A percentile compares a stretch with the other conserved stretches of the same genome.
Conservation (phyloP, 2,113 vertebrate genomes). For the Oophaga pumilio region DNA sequence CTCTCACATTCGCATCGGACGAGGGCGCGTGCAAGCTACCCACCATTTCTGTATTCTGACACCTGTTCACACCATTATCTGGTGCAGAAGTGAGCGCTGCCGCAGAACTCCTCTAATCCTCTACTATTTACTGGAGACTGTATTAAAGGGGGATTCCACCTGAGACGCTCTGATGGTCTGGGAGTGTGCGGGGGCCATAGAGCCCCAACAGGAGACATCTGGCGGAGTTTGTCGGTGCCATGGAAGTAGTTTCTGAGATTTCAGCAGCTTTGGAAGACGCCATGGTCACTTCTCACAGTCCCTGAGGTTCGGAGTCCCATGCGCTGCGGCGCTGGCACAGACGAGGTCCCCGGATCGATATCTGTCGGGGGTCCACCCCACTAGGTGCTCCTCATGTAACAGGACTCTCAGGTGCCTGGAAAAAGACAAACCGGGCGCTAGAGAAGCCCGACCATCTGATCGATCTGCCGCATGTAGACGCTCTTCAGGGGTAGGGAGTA, state of each 20-base stretch:
- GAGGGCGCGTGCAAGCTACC: no score
- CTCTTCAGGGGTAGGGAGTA: slow-evolving; percentile 91
- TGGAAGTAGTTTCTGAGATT: neutral
- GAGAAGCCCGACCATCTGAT: slow-evolving; percentile 94
- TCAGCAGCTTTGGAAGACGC: slow-evolving; percentile 44
- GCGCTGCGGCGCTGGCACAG: neutral
- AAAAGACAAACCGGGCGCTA: slow-evolving; percentile 64
- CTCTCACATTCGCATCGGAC: no score
- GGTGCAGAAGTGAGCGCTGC: no score
- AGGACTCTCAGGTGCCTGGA: neutral
- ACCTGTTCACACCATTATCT: no score
- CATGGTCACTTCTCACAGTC: neutral
- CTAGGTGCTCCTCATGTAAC: neutral
- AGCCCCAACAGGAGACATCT: neutral
- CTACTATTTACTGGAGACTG: no score
- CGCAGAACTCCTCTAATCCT: no score
- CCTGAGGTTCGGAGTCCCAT: slow-evolving; percentile 32
- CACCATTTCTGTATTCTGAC: no score
- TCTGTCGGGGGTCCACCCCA: neutral
- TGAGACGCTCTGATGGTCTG: neutral
- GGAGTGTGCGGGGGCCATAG: neutral
- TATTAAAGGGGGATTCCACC: no score
- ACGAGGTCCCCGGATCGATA: no score
- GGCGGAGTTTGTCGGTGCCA: neutral
- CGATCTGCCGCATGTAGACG: slow-evolving; percentile 96